Conservation (phyloP, 2,113 vertebrate genomes). For the Anarhynchus alexandrinus region DNA sequence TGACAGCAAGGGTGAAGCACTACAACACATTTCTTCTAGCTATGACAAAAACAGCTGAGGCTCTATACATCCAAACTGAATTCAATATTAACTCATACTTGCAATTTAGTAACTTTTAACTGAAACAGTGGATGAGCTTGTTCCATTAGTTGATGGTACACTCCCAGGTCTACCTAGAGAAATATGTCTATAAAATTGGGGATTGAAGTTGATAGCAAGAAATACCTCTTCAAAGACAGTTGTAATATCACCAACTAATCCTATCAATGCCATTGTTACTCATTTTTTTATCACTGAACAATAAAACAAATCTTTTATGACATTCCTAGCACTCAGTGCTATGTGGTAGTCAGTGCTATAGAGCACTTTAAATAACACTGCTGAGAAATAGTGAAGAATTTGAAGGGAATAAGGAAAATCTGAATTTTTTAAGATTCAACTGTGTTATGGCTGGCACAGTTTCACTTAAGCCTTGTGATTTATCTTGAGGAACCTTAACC, state of each 20-base stretch:
- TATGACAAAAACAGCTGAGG: not conserved
- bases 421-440: not conserved
- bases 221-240: not conserved
- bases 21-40: not conserved
- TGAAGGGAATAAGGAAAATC: not conserved
- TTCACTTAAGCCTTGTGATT: not conserved
- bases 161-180: not conserved
- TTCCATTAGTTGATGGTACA: not conserved
- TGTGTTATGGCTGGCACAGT: not conserved
- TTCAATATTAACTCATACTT: not conserved
- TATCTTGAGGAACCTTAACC: not conserved
- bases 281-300: not conserved
- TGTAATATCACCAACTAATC: not conserved
- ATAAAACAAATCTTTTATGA: not conserved
- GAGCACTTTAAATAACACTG: not conserved
- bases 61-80: not conserved
- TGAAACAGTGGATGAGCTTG: not conserved
- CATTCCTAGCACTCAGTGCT: not conserved
- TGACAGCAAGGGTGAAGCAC: accelerated
- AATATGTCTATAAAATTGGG: not conserved
- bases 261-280: not conserved
- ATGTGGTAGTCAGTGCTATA: not conserved
- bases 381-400: not conserved
- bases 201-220: not conserved
- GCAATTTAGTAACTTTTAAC: not conserved